Conservation (phyloP, 2,113 vertebrate species). For the Tachysurus fulvidraco region DNA sequence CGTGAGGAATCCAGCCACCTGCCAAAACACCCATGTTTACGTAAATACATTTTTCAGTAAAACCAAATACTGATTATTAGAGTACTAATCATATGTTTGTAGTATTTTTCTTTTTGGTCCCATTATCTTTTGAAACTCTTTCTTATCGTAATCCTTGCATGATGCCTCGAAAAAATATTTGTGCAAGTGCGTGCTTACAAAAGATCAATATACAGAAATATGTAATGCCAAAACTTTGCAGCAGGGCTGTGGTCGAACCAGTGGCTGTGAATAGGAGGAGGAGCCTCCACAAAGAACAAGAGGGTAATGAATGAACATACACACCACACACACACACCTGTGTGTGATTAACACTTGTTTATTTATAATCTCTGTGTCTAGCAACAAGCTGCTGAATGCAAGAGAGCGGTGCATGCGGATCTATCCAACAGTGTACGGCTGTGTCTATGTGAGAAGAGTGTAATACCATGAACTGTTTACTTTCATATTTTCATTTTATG, state of each 20-base stretch:
- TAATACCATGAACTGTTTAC: not conserved
- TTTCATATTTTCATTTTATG: not conserved
- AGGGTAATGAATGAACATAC: not conserved
- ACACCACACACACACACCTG: too few species aligned
- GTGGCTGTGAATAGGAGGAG: not conserved
- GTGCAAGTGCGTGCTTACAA: not conserved
- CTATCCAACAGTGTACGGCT: not conserved
- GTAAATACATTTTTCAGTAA: not conserved
- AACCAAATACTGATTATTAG: not conserved
- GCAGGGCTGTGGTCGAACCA: not conserved
- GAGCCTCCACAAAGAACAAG: not conserved
- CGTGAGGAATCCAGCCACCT: constrained; percentile 96
- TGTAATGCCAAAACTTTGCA: not conserved
- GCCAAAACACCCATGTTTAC: constrained; percentile 33
- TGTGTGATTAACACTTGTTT: not conserved
- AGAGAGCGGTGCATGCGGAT: not conserved
- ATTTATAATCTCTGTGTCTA: not conserved
- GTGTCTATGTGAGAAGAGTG: not conserved
- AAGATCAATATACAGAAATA: not conserved
- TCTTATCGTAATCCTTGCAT: not conserved
- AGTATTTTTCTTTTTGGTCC: not conserved
- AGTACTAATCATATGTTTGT: not conserved
- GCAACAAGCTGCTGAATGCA: not conserved
- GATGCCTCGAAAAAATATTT: not conserved
- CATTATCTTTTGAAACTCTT: not conserved